phyloP scores from a whole-genome alignment of 1,140 invertebrate genomes.

The Calliphora vicina region DNA sequence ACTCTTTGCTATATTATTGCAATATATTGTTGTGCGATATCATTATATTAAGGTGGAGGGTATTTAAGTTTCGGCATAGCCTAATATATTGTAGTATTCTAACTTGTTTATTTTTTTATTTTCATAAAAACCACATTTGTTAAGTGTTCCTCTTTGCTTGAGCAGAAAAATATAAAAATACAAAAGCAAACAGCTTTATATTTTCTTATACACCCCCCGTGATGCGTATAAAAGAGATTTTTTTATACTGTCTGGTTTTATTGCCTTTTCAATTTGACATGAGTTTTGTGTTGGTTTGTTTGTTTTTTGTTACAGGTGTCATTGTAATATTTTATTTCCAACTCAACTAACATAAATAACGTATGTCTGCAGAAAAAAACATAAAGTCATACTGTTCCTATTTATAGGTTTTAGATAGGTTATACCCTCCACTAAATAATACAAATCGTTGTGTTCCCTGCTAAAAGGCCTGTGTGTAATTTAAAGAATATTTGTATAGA shows the following conservation, averaged over 20 bases:
- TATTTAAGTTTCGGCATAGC: too few relatives aligned
- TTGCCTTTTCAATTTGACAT: not conserved
- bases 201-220: not conserved
- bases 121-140: constrained; percentile 3
- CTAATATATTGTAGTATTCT: too few relatives aligned
- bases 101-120: not conserved
- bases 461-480: too few relatives aligned
- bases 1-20: too few relatives aligned
- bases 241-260: not conserved
- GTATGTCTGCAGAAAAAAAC: not conserved
- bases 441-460: too few relatives aligned
- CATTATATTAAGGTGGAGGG: too few relatives aligned
- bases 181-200: not conserved
- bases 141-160: not conserved
- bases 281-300: not conserved
- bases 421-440: too few relatives aligned
- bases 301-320: not conserved
- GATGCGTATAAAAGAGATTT: not conserved
- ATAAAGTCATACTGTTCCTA: too few relatives aligned
- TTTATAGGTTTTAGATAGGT: too few relatives aligned
- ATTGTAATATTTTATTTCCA: constrained; percentile 5
- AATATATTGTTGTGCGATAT: too few relatives aligned
- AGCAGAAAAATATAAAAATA: not conserved
- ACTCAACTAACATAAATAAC: not conserved
- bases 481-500: too few relatives aligned